These are phyloP conservation scores for Drosophila ficusphila DNA, from an alignment of 1,140 invertebrate genomes.

Conservation along the genomic window DNA sequence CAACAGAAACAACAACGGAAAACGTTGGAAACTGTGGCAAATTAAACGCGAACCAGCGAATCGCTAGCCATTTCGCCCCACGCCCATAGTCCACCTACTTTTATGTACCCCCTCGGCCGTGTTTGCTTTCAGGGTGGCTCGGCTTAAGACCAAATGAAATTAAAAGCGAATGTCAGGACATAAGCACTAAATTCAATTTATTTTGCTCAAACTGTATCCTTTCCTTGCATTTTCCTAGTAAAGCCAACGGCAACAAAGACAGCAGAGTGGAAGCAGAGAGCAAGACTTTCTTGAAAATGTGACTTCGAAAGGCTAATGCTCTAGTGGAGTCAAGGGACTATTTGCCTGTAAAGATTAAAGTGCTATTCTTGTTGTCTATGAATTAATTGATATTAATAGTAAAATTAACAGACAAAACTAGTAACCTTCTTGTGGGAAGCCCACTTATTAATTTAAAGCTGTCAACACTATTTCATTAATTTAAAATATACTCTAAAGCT, in stretches of 20 bases:
- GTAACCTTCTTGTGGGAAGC: not conserved
- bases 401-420: not conserved
- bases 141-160: conserved; percentile 74
- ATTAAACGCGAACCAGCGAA: conserved; percentile 51
- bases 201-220: conserved; percentile 66
- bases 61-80: conserved; percentile 24
- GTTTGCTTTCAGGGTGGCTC: conserved; percentile 50
- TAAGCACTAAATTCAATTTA: conserved; percentile 81
- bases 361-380: not conserved
- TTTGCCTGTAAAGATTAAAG: not conserved
- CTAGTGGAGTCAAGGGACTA: not conserved
- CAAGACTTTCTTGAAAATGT: not conserved
- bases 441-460: not conserved
- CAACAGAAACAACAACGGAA: conserved; percentile 23
- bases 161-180: conserved; percentile 77
- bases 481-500: not conserved
- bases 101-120: not conserved
- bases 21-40: conserved; percentile 39
- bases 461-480: not conserved
- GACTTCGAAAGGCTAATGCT: conserved; percentile 22
- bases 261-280: not conserved
- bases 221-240: conserved; percentile 39
- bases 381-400: conserved; percentile 2
- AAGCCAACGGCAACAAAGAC: conserved; percentile 33
- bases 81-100: conserved; percentile 1